phyloP scores from a whole-genome alignment of 1,140 invertebrate species.

The Drosophila nigromelanica region DNA sequence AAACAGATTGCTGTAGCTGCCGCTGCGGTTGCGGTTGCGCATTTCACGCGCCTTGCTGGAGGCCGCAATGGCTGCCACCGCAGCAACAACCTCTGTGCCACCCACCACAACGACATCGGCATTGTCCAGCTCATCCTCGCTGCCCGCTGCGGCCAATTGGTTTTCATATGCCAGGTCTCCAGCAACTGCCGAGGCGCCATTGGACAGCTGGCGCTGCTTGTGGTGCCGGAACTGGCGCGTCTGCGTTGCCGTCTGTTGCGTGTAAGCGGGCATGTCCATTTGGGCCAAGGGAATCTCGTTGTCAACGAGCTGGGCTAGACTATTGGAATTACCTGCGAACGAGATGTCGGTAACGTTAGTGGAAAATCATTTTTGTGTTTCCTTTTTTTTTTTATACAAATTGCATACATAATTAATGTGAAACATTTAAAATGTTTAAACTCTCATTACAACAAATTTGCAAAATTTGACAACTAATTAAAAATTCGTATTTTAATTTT shows the following conservation, averaged over 20 bases:
- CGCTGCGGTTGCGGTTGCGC: conserved; percentile 78
- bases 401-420: conserved; percentile 58
- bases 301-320: conserved; percentile 87
- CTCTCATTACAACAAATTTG: conserved; percentile 77
- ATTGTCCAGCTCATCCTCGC: conserved; percentile 71
- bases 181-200: conserved; percentile 38
- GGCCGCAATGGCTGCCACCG: conserved; percentile 70
- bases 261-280: conserved; percentile 75
- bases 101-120: conserved; percentile 72
- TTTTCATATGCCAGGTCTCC: conserved; percentile 65
- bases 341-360: conserved; percentile 25
- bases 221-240: conserved; percentile 72
- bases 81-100: conserved; percentile 75
- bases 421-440: conserved; percentile 71
- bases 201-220: conserved; percentile 63
- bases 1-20: conserved; percentile 83
- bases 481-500: conserved; percentile 72
- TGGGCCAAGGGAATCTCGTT: conserved; percentile 87
- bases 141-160: conserved; percentile 65
- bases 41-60: conserved; percentile 66
- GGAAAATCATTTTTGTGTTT: conserved; percentile 6
- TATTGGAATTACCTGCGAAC: not conserved
- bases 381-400: conserved; percentile 32
- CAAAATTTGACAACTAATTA: conserved; percentile 79
- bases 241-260: conserved; percentile 66